A percentile compares a stretch with the other conserved stretches of the same genome.
phyloP scores from a whole-genome alignment of 2,113 vertebrate species.

The Pseudopodoces humilis region DNA sequence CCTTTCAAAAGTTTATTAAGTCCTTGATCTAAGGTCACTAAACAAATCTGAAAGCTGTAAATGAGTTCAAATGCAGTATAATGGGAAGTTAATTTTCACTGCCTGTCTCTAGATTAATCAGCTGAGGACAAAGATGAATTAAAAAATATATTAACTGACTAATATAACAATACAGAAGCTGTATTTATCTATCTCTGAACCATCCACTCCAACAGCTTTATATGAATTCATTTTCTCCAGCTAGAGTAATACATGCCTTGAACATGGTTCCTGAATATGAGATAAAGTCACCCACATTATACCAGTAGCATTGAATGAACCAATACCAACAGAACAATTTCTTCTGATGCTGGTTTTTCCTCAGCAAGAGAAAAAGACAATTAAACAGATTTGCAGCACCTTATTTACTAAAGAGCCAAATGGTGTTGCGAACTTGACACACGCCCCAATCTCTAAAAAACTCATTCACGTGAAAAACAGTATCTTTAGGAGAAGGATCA shows the following conservation, averaged over 20 bases:
- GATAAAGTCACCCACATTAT: neutral
- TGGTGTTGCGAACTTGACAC: neutral
- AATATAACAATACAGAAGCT: slow-evolving; percentile 39
- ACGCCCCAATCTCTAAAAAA: neutral
- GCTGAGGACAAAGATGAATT: slow-evolving; percentile 64
- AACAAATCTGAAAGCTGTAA: slow-evolving; percentile 34
- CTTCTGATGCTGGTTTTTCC: neutral
- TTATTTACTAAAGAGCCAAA: slow-evolving; percentile 1
- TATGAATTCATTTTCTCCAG: slow-evolving; percentile 29
- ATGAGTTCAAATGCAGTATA: slow-evolving; percentile 36
- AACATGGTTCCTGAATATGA: slow-evolving; percentile 13
- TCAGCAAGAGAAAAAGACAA: neutral
- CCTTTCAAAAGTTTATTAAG: slow-evolving; percentile 50
- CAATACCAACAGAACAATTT: neutral
- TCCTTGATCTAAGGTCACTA: slow-evolving; percentile 45
- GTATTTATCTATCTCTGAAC: slow-evolving; percentile 50
- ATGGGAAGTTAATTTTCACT: slow-evolving; percentile 64
- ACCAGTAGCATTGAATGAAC: neutral
- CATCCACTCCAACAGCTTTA: slow-evolving; percentile 26
- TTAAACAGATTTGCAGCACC: neutral
- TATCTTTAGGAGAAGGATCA: neutral
- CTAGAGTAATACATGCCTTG: slow-evolving; percentile 23
- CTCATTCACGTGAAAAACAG: neutral
- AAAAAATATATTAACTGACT: slow-evolving; percentile 34
- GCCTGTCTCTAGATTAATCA: slow-evolving; percentile 57